Base-by-base conservation (phyloP, 2,888 invertebrate genomes). In the Perithous albicinctus region DNA sequence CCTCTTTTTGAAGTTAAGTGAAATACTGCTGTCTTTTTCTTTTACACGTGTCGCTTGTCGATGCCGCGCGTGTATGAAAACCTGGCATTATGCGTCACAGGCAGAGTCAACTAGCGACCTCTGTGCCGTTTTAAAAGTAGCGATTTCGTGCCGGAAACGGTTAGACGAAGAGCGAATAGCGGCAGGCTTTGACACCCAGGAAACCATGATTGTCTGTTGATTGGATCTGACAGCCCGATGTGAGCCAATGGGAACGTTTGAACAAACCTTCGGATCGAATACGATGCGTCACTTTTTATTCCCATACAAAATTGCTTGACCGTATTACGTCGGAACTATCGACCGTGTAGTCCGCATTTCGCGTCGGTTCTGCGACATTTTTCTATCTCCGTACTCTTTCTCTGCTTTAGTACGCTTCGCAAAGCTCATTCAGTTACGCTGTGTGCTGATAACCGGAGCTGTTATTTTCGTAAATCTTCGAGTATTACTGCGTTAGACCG, bases 341-440 rank as follows among this genome's bases (percentile, higher is more conserved):
- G 73, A 38, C 23, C 67, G 41, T 23, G 20, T 8, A 35, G 10
- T 12, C 67, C 46, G 18, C 67, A 35, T 15, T 67, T 48, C 10
- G 26, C 18, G 32, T 48, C 32, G 46, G 35, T 18, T 41, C 29
- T 26, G 66, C 66, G 54, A 56, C 29, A 29, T 59, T 59, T 32
- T 32, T 32, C 59, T 23, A 8, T 23, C 29, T 18, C 32, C 32
- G 29, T 23, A 15, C 59, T 59, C 59, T 59, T 59, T 32, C 59
- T 59, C 29, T 32, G 59, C 29, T 59, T 15, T n/a, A 18, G 59
- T 59, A 7, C 59, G 59, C 32, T 32, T 59, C 2, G 35, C 18
- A 32, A 59, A 15, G 32, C 56, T 56, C 56, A 32, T 59, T 59
- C 8, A n/a, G 23, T 51, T 51, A 12, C 59, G 32, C 29, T 32